These are phyloP conservation scores for Parapristionchus giblindavisi DNA, from an alignment of 2,888 invertebrate genomes.

Conservation along the genomic window DNA sequence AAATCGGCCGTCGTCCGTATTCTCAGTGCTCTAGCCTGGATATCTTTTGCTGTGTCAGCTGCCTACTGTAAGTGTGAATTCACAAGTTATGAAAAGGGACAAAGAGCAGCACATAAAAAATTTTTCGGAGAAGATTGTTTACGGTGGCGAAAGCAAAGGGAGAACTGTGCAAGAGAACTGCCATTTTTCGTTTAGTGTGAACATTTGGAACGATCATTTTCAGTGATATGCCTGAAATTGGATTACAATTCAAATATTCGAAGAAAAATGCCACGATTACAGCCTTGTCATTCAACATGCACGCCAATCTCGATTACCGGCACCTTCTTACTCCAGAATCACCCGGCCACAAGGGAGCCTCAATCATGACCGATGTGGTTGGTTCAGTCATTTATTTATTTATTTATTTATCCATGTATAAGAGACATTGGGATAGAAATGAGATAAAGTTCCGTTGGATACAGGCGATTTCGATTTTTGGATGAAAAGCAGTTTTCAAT, in stretches of 20 bases:
- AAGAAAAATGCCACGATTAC: not conserved
- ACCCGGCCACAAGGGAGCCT: slow-evolving; percentile 46
- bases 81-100: too few relatives aligned
- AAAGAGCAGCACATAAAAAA: too few relatives aligned
- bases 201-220: too few relatives aligned
- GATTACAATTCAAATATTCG: not conserved
- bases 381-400: not conserved
- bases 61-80: not conserved
- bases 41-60: not conserved
- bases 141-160: too few relatives aligned
- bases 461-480: not conserved
- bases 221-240: too few relatives aligned
- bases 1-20: not conserved
- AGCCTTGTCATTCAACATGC: not conserved
- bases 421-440: too few relatives aligned
- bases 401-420: not conserved
- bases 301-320: slow-evolving; percentile 37
- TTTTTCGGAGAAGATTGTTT: too few relatives aligned
- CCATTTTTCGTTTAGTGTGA: too few relatives aligned
- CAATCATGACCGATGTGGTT: slow-evolving; percentile 52
- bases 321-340: slow-evolving; percentile 45
- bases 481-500: not conserved
- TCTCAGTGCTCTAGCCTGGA: not conserved
- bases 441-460: too few relatives aligned
- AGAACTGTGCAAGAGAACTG: too few relatives aligned